Base-by-base conservation (phyloP, 2,888 invertebrate genomes). In the Chromoteleia sp. region DNA sequence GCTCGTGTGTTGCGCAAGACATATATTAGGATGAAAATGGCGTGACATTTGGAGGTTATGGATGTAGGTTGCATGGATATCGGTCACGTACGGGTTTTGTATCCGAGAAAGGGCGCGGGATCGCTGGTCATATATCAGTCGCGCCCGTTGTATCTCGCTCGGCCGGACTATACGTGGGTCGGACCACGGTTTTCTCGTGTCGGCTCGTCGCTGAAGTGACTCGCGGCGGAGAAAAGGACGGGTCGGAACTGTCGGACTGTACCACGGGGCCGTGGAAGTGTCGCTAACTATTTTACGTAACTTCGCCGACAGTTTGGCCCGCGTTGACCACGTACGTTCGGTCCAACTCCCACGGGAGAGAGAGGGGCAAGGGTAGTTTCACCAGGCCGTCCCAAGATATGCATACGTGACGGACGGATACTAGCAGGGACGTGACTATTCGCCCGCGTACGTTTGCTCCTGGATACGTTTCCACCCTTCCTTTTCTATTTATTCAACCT, bases 281-380 rank as follows among this genome's bases (percentile, higher is more conserved):
- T 91, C 91, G 91, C 91, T 91, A 92, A 92, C 91, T 91, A 91
- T 91, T 91, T 91, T 91, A 91, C 91, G 89, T 91, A 91, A 91
- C 91, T 92, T 91, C 85, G 90, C 87, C 91, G 91, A 91, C 91
- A 91, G 91, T 91, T 91, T 91, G 90, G 89, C 88, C 89, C 88
- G 87, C 88, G 91, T 88, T 92, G 91, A 92, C 91, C 91, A 91
- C 91, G 91, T 91, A 90, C 91, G 90, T 91, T 89, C 90, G 89
- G 89, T 87, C 86, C 85, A 81, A 83, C 85, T 91, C 91, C 88
- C 90, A 85, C 84, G 90, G 89, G 91, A 87, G 59, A 56, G 82
- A 76, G 83, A 75, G 74, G 80, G 74, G 80, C 82, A 84, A 82
- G 85, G 82, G 87, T 88, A 87, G 88, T 87, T 89, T 85, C 84